A percentile compares a stretch with the other conserved stretches of the same genome.
Evolutionary conservation across 2,113 vertebrate species (phyloP).

Genomic region (Datnioides undecimradiatus): DNA sequence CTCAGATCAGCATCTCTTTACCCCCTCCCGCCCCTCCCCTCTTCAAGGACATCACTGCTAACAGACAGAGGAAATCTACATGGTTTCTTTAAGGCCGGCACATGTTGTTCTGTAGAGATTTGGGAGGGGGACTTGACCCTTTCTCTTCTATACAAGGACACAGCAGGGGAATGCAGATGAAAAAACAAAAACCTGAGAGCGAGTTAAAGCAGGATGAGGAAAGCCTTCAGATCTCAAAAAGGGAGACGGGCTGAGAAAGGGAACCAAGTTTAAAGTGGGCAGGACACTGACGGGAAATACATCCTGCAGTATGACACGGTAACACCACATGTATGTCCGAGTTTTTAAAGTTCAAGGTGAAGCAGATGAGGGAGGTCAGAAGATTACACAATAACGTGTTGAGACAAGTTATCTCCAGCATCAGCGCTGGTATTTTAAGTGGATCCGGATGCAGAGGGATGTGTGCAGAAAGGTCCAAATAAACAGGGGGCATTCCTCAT

Average conservation of each 20-base stretch:
- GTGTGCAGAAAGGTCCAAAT: constrained; percentile 38
- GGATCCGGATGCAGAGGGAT: constrained; percentile 47
- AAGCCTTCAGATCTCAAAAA: not conserved
- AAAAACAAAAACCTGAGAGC: constrained; percentile 4
- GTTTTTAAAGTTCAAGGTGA: not conserved
- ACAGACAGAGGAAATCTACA: constrained; percentile 26
- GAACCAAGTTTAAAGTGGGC: not conserved
- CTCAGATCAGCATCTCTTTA: constrained; percentile 24
- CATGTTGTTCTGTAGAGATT: constrained; percentile 29
- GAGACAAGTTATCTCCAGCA: constrained; percentile 21
- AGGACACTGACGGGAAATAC: not conserved
- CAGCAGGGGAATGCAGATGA: constrained; percentile 13
- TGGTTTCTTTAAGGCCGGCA: constrained; percentile 28
- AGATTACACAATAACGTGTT: not conserved
- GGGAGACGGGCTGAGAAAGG: no score
- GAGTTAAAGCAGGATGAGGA: not conserved
- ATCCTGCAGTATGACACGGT: not conserved
- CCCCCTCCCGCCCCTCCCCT: not conserved
- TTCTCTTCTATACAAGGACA: constrained; percentile 35
- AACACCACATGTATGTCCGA: not conserved
- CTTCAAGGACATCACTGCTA: constrained; percentile 26
- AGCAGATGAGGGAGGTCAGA: not conserved
- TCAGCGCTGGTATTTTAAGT: constrained; percentile 59
- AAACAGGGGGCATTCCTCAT: constrained; percentile 37
- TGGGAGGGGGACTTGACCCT: constrained; percentile 1